A percentile compares a stretch with the other conserved stretches of the same genome.
phyloP scores from a whole-genome alignment of 2,888 invertebrate genomes.

The Falcaria lacertinaria region DNA sequence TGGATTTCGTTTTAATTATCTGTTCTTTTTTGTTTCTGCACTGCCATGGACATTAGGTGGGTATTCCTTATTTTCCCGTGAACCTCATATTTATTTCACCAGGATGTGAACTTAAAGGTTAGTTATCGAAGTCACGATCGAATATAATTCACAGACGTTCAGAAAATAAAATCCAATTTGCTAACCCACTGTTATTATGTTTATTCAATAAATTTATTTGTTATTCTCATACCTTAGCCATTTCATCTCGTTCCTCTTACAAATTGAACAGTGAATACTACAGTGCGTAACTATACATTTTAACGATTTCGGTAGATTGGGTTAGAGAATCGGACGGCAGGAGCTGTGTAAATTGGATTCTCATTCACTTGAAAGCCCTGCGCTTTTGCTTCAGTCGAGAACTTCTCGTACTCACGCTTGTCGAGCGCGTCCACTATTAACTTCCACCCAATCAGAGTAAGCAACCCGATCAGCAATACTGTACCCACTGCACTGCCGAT shows the following conservation, averaged over 20 bases:
- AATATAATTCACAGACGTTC: too few species aligned
- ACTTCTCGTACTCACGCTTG: conserved; percentile 51
- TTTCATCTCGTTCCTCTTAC: conserved; percentile 8
- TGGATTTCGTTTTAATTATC: conserved; percentile 5
- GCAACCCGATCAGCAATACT: conserved; percentile 52
- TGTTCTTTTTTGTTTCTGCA: too few species aligned
- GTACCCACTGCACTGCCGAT: conserved; percentile 44
- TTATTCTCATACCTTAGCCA: conserved; percentile 12
- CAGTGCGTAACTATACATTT: background rate
- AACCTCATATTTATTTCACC: too few species aligned
- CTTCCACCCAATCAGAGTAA: conserved; percentile 58
- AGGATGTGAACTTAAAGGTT: too few species aligned
- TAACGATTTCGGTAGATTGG: conserved; percentile 28
- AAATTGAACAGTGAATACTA: too few species aligned
- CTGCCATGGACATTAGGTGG: too few species aligned
- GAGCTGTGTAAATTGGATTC: conserved; percentile 46
- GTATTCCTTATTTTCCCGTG: too few species aligned
- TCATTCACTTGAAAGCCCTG: conserved; percentile 37
- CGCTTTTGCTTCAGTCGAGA: conserved; percentile 34
- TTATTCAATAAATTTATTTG: too few species aligned
- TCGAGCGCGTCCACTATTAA: conserved; percentile 50
- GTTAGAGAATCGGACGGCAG: conserved; percentile 39
- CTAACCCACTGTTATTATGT: too few species aligned
- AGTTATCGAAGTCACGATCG: too few species aligned
- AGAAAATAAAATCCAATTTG: too few species aligned